Evolutionary conservation across 2,888 invertebrate genomes (phyloP).

Genomic region (Nesidiocoris tenuis): DNA sequence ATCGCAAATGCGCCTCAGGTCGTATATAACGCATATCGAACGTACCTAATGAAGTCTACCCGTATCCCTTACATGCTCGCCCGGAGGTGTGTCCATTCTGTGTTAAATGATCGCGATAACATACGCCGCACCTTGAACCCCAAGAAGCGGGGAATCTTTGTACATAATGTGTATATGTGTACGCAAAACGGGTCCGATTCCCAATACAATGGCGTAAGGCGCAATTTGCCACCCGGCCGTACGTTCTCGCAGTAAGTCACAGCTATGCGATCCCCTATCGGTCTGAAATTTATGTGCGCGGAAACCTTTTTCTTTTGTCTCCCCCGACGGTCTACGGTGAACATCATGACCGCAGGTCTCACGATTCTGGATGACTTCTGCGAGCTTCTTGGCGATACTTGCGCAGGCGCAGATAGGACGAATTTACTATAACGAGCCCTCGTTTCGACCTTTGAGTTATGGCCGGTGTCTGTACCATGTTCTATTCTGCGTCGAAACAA

Average conservation of each 20-base stretch:
- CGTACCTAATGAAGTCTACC: conserved; percentile 41
- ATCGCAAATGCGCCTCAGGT: not conserved
- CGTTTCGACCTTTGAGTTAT: not conserved
- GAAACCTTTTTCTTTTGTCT: conserved; percentile 34
- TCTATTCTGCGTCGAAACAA: no score
- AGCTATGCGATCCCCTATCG: conserved; percentile 42
- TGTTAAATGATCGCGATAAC: conserved; percentile 43
- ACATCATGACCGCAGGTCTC: conserved; percentile 6
- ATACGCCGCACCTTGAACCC: not conserved
- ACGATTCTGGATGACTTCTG: conserved; percentile 41
- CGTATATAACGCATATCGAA: conserved; percentile 38
- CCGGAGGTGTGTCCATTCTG: conserved; percentile 38
- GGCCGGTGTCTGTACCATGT: no score
- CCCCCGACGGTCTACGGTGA: conserved; percentile 3
- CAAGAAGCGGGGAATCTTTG: not conserved
- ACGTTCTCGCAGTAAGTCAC: conserved; percentile 35
- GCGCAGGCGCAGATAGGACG: not conserved
- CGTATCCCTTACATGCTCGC: conserved; percentile 17
- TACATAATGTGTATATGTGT: no score
- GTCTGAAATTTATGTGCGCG: conserved; percentile 38
- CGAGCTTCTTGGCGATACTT: not conserved
- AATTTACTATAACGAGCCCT: not conserved
- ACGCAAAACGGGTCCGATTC: conserved; percentile 8
- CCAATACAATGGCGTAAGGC: conserved; percentile 31
- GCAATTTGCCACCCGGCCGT: conserved; percentile 34